These are phyloP conservation scores for Scaptomyza polygonia DNA, from an alignment of 2,888 invertebrate species.

Conservation along the genomic window DNA sequence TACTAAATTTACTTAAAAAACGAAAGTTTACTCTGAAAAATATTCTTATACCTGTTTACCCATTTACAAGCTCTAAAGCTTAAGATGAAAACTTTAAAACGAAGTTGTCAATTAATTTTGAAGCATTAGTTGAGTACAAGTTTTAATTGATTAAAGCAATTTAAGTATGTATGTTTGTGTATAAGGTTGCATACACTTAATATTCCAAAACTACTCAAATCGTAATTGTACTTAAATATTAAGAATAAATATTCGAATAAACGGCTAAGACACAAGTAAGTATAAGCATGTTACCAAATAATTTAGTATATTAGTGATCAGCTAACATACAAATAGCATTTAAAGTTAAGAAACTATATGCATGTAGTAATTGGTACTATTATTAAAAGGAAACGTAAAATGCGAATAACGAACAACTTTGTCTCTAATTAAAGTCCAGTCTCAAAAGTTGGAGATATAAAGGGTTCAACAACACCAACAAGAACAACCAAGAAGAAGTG, in stretches of 20 bases:
- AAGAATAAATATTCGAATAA: conserved; percentile 17
- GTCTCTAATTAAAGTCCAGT: conserved; percentile 54
- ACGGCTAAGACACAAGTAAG: conserved; percentile 20
- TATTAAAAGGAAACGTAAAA: neutral
- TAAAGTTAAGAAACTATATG: conserved; percentile 40
- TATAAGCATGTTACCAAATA: conserved; percentile 38
- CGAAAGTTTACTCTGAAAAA: too few species aligned
- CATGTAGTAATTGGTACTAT: neutral
- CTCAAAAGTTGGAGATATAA: conserved; percentile 11
- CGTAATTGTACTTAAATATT: neutral
- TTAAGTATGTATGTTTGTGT: too few species aligned
- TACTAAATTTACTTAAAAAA: too few species aligned
- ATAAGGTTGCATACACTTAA: neutral
- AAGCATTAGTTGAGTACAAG: neutral
- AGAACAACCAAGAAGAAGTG: conserved; percentile 14
- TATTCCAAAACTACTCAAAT: too few species aligned
- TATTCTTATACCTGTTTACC: too few species aligned
- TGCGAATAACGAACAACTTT: conserved; percentile 22
- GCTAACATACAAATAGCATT: conserved; percentile 57
- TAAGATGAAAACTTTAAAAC: neutral
- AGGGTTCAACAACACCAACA: conserved; percentile 13
- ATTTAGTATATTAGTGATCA: conserved; percentile 48
- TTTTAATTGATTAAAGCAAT: neutral
- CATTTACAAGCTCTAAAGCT: too few species aligned
- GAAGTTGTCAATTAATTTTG: conserved; percentile 2